phyloP scores from a whole-genome alignment of 2,797 vertebrate species.

The Melanogrammus aeglefinus region DNA sequence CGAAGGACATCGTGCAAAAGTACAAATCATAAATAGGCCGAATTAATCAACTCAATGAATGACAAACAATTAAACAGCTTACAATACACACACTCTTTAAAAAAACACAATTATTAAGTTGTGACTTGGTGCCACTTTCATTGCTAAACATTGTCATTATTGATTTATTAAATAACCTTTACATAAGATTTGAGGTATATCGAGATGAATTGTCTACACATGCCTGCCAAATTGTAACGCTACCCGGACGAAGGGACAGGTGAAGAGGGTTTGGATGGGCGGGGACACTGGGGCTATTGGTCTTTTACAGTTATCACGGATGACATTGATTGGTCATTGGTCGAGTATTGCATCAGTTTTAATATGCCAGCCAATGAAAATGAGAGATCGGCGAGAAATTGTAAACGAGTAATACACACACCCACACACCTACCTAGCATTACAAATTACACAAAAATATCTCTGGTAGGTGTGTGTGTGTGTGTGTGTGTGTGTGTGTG shows the following conservation, averaged over 20 bases:
- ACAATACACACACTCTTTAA: constrained; percentile 43
- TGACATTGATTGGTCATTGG: constrained; percentile 37
- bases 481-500: constrained; percentile 37
- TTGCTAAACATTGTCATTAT: constrained; percentile 75
- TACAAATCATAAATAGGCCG: constrained; percentile 63
- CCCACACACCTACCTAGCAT: constrained; percentile 55
- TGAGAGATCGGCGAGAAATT: constrained; percentile 37
- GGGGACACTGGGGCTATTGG: constrained; percentile 29
- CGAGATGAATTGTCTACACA: constrained; percentile 96
- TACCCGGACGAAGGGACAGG: constrained; percentile 64
- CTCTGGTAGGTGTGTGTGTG: constrained; percentile 69
- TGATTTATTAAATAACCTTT: constrained; percentile 90
- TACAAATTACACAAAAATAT: constrained; percentile 81
- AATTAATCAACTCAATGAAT: constrained; percentile 26
- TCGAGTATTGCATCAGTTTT: constrained; percentile 31
- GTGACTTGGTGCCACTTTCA: constrained; percentile 66
- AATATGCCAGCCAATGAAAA: constrained; percentile 41
- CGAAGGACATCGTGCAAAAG: constrained; percentile 58
- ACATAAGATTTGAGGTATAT: constrained; percentile 99
- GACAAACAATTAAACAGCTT: constrained; percentile 37
- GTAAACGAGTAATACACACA: constrained; percentile 60
- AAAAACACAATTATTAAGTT: constrained; percentile 82
- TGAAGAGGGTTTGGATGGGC: constrained; percentile 77
- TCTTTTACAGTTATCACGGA: constrained; percentile 18
- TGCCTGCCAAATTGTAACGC: constrained; percentile 75